A percentile compares a stretch with the other conserved stretches of the same genome.
Conservation (phyloP, 2,113 vertebrate genomes). For the Caloenas nicobarica region DNA sequence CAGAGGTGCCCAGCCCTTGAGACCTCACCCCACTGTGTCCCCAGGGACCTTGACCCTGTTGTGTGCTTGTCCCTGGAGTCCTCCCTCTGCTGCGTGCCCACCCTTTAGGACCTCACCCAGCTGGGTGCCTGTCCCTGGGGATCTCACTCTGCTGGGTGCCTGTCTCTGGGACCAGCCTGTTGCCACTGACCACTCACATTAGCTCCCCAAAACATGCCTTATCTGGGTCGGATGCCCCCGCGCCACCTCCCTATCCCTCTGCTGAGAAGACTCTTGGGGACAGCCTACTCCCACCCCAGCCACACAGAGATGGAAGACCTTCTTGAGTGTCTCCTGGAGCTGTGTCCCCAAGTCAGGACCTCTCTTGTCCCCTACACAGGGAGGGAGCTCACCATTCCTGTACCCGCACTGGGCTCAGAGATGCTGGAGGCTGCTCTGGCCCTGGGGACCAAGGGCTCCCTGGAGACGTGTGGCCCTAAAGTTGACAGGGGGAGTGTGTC, state of each 20-base stretch:
- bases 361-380: background rate
- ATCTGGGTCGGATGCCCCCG: background rate
- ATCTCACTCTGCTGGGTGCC: fast-evolving
- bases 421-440: background rate
- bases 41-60: too few relatives aligned
- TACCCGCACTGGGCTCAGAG: fast-evolving
- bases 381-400: background rate
- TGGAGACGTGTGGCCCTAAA: fast-evolving
- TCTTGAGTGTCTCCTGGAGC: background rate
- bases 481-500: background rate
- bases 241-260: background rate
- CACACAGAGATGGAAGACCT: background rate
- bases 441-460: background rate
- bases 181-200: background rate
- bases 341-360: background rate
- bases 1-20: background rate
- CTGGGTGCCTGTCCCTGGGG: background rate
- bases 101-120: background rate
- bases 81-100: background rate
- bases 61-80: fast-evolving
- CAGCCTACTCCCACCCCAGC: fast-evolving
- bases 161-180: background rate
- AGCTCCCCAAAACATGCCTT: background rate
- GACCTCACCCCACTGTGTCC: background rate
- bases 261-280: background rate